These are phyloP conservation scores for Turritopsis rubra DNA, from an alignment of 30 jellyfish, hydroid and myxozoan genomes.

Conservation along the genomic window DNA sequence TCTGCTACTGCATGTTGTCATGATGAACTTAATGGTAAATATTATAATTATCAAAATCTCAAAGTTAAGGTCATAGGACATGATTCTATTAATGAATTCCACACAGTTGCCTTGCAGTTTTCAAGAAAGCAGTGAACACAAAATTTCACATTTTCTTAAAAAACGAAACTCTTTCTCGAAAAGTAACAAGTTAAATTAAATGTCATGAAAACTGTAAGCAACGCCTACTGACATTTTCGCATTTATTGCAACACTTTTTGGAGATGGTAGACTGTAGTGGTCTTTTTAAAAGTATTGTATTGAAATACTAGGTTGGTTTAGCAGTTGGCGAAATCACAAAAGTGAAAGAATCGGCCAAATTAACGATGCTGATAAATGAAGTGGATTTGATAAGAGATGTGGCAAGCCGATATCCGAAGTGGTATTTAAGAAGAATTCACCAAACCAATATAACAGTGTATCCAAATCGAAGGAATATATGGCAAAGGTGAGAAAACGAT, in stretches of 20 bases:
- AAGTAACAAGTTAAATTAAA: no score
- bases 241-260: no score
- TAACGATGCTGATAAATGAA: constrained; percentile 58
- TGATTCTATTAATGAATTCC: not conserved
- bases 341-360: constrained; percentile 65
- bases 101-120: no score
- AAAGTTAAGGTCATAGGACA: not conserved
- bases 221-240: no score
- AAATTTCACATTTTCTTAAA: no score
- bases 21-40: constrained; percentile 82
- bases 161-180: no score
- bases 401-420: constrained; percentile 35
- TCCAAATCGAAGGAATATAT: not conserved
- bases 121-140: no score
- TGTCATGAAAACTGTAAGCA: no score
- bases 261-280: no score
- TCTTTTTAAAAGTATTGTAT: not conserved
- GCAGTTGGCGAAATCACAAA: constrained; percentile 91
- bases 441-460: not conserved
- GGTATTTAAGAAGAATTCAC: not conserved
- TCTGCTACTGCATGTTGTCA: constrained; percentile 1
- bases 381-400: constrained; percentile 57
- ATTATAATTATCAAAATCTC: not conserved
- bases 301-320: constrained; percentile 68
- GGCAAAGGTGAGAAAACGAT: constrained; percentile 15